Conservation (phyloP, 2,888 invertebrate genomes). For the Elmis aenea region DNA sequence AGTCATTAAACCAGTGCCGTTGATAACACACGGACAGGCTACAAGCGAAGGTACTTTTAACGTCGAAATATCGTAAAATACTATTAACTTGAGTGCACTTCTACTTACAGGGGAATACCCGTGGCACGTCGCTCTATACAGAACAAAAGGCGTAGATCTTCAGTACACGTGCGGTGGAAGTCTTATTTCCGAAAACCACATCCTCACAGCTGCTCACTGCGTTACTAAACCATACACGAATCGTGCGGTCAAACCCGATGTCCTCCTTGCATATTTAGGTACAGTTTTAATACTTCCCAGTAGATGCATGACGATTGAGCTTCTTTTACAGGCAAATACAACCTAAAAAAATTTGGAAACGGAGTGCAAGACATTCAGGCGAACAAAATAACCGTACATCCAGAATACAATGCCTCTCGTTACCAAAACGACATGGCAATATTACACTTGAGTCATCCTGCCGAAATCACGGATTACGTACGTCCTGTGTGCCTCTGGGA, state of each 20-base stretch:
- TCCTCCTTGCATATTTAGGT: constrained; percentile 42
- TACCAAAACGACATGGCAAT: constrained; percentile 54
- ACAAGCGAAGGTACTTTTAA: constrained; percentile 50
- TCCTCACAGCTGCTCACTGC: constrained; percentile 63
- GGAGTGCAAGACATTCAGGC: constrained; percentile 48
- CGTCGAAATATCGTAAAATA: too few species aligned
- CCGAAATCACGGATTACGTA: constrained; percentile 50
- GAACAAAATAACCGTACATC: constrained; percentile 40
- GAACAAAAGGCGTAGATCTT: constrained; percentile 37
- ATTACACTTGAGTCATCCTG: constrained; percentile 48
- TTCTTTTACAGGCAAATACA: constrained; percentile 36
- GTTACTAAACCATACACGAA: constrained; percentile 46
- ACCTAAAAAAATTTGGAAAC: constrained; percentile 43
- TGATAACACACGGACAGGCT: constrained; percentile 56
- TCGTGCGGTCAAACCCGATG: constrained; percentile 34
- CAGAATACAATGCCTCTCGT: constrained; percentile 38
- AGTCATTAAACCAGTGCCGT: constrained; percentile 48
- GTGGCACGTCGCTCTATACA: constrained; percentile 63
- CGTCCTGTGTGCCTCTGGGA: constrained; percentile 58
- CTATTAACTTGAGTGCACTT: constrained; percentile 23
- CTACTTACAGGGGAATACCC: constrained; percentile 60
- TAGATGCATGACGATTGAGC: too few species aligned
- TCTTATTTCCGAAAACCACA: constrained; percentile 51
- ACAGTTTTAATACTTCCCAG: too few species aligned
- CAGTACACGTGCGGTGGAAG: constrained; percentile 63